phyloP scores from a whole-genome alignment of 2,888 invertebrate genomes.

The Gonocerus acuteangulatus region DNA sequence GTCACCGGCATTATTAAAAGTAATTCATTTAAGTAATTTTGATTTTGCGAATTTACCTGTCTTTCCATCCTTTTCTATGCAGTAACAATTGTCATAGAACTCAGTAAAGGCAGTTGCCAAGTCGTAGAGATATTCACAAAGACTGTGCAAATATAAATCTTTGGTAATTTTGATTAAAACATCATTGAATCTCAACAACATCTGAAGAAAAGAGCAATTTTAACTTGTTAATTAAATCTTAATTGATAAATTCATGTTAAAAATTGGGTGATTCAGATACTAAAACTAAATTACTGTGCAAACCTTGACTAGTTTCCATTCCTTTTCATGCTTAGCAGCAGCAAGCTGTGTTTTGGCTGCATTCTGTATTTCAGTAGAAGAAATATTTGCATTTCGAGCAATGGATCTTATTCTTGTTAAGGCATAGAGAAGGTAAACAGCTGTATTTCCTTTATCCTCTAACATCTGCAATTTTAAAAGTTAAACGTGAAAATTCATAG shows the following conservation, averaged over 20 bases:
- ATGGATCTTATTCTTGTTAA: conserved; percentile 89
- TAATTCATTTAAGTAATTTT: not conserved
- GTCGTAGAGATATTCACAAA: conserved; percentile 95
- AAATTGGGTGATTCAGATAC: too few species aligned
- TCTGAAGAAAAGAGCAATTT: conserved; percentile 40
- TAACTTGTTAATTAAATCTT: not conserved
- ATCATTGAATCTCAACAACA: conserved; percentile 78
- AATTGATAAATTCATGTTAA: too few species aligned
- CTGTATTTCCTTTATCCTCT: conserved; percentile 97
- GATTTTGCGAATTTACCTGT: conserved; percentile 41
- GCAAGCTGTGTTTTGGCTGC: conserved; percentile 55
- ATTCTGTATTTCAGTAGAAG: conserved; percentile 53
- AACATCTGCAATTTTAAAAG: conserved; percentile 60
- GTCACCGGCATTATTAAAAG: conserved; percentile 6
- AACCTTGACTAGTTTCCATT: conserved; percentile 86
- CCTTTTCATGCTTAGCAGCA: conserved; percentile 78
- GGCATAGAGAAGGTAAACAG: conserved; percentile 92
- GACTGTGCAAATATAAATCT: conserved; percentile 72
- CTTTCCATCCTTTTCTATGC: conserved; percentile 80
- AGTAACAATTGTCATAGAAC: conserved; percentile 96
- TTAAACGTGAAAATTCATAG: not conserved
- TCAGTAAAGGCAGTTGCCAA: conserved; percentile 88
- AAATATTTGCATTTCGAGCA: conserved; percentile 66
- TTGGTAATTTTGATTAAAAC: conserved; percentile 70
- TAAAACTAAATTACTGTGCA: too few species aligned